Base-by-base conservation (phyloP, 2,113 vertebrate species). In the Anthoscopus minutus region DNA sequence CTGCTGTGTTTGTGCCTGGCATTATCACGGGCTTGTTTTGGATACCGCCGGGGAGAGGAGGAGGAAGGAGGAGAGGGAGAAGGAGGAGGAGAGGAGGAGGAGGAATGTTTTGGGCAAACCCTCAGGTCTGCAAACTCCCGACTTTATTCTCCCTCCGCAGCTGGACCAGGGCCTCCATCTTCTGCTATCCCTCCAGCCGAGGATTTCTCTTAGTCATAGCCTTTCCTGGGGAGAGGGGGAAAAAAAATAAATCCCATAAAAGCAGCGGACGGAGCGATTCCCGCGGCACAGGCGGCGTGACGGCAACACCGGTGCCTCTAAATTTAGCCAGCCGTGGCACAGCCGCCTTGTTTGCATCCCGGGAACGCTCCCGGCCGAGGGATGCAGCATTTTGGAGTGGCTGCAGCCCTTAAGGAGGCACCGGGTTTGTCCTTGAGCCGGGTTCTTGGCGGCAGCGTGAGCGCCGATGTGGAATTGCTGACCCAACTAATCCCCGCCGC, bases 311-410 rank as follows among this genome's bases (percentile, higher is more conserved):
- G 81, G 64, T 23, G 67, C 65, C 73, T 37, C 96, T 97, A 97
- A 95, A 97, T 97, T 97, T 97, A 97, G 94, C 45, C 38, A 13
- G 51, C 80, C 42, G 17, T 61, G 92, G 65, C 91, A 86, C 74
- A 44, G 58, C 60, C 67, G 23, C 48, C 89, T 84, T 44, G 84
- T 53, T 89, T 30, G 38, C 86, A 48, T 65, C 73, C 67, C 94
- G 67, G 86, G 16, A 67, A 65, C 4, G 23, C 81, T 79, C 40
- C 48, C 47, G 51, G 80, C 66, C 1, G 8, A 35, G 62, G 37
- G 86, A 84, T 86, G 89, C 94, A 79, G 89, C 60, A 35, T 82
- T 93, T 8, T 15, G 35, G 58, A 64, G 87, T 3, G 33, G 62
- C 81, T 8, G 35, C 51, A 91, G 88, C 89, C 83, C 48, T 96